Evolutionary conservation across 2,113 vertebrate species (phyloP), one percentile per base, ranked within the genome.

Genomic region (Leuciscus idus): DNA sequence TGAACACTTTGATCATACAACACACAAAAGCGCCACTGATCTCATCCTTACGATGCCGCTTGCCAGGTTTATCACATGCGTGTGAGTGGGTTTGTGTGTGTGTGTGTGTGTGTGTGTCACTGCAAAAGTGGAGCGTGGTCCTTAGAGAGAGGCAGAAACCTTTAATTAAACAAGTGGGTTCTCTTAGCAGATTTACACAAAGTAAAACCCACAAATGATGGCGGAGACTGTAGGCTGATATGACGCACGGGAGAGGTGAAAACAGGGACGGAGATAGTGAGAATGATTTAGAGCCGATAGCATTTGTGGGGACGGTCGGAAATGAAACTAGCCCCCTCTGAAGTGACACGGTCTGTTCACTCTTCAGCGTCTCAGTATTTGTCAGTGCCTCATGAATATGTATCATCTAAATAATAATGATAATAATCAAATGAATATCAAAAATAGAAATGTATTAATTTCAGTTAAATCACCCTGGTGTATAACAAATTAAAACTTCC

Each of bases 371-470:
- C 76, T 48, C 33, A 1, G 73, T 83, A 84, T 90, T 92, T 86
- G 84, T 90, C 91, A 85, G 19, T 86, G 90, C 80, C 87, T 83
- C 89, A 93, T 93, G 92, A 94, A 94, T 94, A 93, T 93, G 89
- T 89, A 94, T 92, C 83, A 43, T 57, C 72, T 81, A 79, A 89
- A 74, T 81, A 89, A 91, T 89, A 91, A 90, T 84, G 86, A 85
- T 17, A 85, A 80, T 89, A 90, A 93, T 93, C 91, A 84, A 85
- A 89, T 59, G 89, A 91, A 77, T 76, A 90, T 89, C 85, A 88
- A 76, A 88, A 84, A 84, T 6, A 64, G 83, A 84, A 87, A 86
- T 50, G 23, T 84, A 84, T 77, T 43, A 30, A 61, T 39, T 57
- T 88, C 72, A 72, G 48, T 61, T 76, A 66, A 78, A 86, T 84